Evolutionary conservation across 2,113 vertebrate species (phyloP), one percentile per base, ranked within the genome.

Genomic region (Philantomba maxwellii): DNA sequence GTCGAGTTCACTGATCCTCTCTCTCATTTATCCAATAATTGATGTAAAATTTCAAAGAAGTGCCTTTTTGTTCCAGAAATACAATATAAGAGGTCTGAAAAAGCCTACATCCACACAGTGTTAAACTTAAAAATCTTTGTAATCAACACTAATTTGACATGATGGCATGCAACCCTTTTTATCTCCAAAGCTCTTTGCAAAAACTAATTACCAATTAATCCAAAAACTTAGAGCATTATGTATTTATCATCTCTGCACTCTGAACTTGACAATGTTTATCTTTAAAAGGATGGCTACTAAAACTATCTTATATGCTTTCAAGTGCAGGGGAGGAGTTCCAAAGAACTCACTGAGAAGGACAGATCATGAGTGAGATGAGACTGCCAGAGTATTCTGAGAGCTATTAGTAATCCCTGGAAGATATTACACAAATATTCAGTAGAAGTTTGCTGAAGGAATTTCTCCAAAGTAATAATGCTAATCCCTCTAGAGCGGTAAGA

Each of bases 151-250:
- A 95, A 97, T 97, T 96, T 91, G 94, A 97, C 97, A 60, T 8
- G 13, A 88, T 94, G 55, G 73, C 15, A 60, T 80, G 75, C 3
- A 4, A 96, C 62, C 64, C 78, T 87, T 60, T 89, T 91, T 36
- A 92, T 96, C 93, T 89, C 84, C 70, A 92, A 95, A 90, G 45
- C 83, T 91, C 96, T 93, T 92, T 92, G 47, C 36, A 93, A 94
- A 95, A 88, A 49, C 30, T 96, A 97, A 97, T 97, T 93, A 96
- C 92, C 58, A 95, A 93, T 96, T 97, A 89, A 95, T 70, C 78
- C 91, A 87, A 96, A 97, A 94, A 43, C 86, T 87, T 33, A 21
- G 26, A 89, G 26, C 17, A 91, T 73, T 89, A 82, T 94, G 95
- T 97, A 92, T 92, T 89, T 93, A 92, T 90, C 93, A 77, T 84